Evolutionary conservation across 2,113 vertebrate species (phyloP), one percentile per base, ranked within the genome.

Genomic region (Mormoops blainvillei): DNA sequence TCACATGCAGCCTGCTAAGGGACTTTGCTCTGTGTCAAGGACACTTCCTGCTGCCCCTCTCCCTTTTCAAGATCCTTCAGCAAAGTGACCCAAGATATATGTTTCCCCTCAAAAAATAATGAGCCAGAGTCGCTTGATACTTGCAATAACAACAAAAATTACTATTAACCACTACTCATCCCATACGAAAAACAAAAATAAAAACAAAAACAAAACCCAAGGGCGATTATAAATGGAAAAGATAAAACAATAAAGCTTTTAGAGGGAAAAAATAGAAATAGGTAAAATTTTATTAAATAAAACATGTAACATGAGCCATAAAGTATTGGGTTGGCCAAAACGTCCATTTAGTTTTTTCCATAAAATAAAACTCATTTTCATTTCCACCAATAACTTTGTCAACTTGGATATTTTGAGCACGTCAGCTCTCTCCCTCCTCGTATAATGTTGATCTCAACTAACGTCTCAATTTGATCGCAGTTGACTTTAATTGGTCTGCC

Each of bases 1-100:
- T 12, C 45, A 12, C 20, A 5, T 0, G 13, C 16, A 45, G 43
- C 71, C 61, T 28, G 24, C 45, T 19, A 5, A 0, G 0, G 14
- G 4, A 14, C 18, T 3, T 19, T 18, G 4, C 92, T 26, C 14
- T 16, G 24, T n/a, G 33, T 4, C 65, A 5, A 4, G 20, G 58
- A 26, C 4, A 0, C 41, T 16, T 50, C 43, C 65, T 38, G 45
- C 18, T 33, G 45, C 45, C 5, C 43, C 45, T 19, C 68, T 63
- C 43, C 11, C 50, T 74, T 74, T 18, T 6, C 50, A 31, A 36
- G 58, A 31, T 10, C 43, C 26, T 41, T 50, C n/a, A 36, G 65
- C 74, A 58, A 38, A 26, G 16, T 20, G 58, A 24, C 38, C 82
- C 65, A 33, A 73, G 54, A 50, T 63, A 31, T 24, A 7, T 2